phyloP scores from a whole-genome alignment of 2,113 vertebrate genomes.

The Camelus dromedarius region DNA sequence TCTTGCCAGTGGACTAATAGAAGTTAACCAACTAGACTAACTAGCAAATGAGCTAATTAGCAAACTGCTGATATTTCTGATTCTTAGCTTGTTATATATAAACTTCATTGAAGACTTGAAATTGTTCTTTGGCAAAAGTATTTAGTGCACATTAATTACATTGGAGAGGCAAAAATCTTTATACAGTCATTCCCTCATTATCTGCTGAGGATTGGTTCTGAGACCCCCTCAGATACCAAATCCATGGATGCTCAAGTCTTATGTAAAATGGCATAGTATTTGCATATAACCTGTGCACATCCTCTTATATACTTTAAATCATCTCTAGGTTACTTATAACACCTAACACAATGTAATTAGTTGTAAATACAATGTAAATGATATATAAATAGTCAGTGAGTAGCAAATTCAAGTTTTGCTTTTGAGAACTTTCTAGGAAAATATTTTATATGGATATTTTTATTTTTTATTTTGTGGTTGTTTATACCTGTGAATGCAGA shows the following conservation, averaged over 20 bases:
- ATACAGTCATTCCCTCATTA: not conserved
- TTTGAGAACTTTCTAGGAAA: not conserved
- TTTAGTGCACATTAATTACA: not conserved
- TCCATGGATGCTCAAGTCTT: not conserved
- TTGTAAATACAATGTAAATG: not conserved
- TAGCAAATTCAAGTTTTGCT: not conserved
- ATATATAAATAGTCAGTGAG: not conserved
- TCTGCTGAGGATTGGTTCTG: not conserved
- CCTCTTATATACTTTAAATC: not conserved
- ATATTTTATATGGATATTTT: not conserved
- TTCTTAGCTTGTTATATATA: not conserved
- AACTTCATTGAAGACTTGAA: slow-evolving; percentile 29
- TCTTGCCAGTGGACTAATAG: not conserved
- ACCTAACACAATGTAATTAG: not conserved
- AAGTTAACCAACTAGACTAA: slow-evolving; percentile 47
- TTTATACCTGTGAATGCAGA: not conserved
- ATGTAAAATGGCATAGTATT: not conserved
- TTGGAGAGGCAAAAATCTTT: slow-evolving; percentile 35
- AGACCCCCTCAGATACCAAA: not conserved
- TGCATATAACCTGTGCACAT: not conserved
- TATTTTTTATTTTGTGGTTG: not conserved
- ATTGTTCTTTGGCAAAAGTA: slow-evolving; percentile 16
- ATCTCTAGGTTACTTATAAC: not conserved
- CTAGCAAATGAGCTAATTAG: slow-evolving; percentile 32
- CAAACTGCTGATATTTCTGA: not conserved